A percentile compares a stretch with the other conserved stretches of the same genome.
These are phyloP conservation scores for Butastur rufipennis DNA, from an alignment of 2,113 vertebrate species.

Conservation along the genomic window DNA sequence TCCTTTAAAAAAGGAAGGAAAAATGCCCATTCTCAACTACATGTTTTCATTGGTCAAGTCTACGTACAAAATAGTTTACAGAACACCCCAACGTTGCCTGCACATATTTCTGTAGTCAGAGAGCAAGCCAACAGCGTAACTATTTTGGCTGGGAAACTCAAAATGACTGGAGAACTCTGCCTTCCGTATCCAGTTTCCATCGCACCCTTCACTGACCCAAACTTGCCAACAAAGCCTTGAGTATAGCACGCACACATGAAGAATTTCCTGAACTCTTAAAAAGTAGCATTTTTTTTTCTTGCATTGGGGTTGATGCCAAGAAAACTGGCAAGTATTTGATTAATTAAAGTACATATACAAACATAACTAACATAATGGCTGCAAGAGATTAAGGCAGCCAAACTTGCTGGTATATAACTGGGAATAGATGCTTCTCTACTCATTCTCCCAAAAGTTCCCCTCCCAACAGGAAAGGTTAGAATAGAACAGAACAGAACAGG, in stretches of 20 bases:
- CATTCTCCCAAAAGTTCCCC: not conserved
- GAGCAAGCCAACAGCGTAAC: not conserved
- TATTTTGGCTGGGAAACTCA: not conserved
- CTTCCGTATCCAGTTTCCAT: not conserved
- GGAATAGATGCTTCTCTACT: not conserved
- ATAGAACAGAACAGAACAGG: not conserved
- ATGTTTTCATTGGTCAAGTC: conserved; percentile 19
- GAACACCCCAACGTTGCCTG: not conserved
- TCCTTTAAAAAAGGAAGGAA: not conserved
- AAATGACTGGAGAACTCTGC: not conserved
- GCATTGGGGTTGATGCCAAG: not conserved
- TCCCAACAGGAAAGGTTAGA: not conserved
- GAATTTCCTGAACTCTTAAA: not conserved
- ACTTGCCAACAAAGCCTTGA: not conserved
- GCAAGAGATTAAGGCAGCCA: not conserved
- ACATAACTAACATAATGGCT: not conserved
- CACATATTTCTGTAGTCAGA: not conserved
- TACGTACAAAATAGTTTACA: not conserved
- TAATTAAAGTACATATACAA: not conserved
- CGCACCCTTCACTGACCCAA: not conserved
- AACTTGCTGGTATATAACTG: not conserved
- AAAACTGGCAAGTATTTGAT: not conserved
- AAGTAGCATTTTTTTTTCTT: not conserved
- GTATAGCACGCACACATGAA: not conserved
- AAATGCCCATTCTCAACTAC: conserved; percentile 35